These are phyloP conservation scores for Polia nebulosa DNA, from an alignment of 2,888 invertebrate genomes.

Conservation along the genomic window DNA sequence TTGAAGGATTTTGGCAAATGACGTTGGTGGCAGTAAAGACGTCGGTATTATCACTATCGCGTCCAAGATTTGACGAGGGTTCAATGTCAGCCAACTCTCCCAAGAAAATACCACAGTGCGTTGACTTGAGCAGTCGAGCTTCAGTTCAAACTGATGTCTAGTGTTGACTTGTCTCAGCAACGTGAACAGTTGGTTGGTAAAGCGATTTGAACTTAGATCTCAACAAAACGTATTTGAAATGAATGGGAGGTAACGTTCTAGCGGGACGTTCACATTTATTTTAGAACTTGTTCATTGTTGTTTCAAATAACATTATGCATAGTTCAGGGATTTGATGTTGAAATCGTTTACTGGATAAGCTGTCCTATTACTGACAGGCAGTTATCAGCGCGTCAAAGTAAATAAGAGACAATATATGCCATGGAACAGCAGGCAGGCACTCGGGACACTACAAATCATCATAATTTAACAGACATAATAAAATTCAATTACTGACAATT, in stretches of 20 bases:
- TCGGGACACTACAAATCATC: not conserved
- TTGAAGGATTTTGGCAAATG: constrained; percentile 69
- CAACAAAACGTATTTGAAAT: constrained; percentile 62
- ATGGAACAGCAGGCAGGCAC: not conserved
- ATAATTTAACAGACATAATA: not conserved
- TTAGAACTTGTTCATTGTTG: constrained; percentile 31
- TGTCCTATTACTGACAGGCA: not conserved
- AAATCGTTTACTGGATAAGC: constrained; percentile 7
- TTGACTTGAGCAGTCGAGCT: constrained; percentile 71
- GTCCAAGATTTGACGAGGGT: constrained; percentile 75
- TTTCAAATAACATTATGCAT: constrained; percentile 19
- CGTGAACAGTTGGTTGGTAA: constrained; percentile 55
- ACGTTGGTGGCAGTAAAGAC: constrained; percentile 80
- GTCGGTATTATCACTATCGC: constrained; percentile 77
- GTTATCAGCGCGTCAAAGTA: not conserved
- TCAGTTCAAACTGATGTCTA: constrained; percentile 45
- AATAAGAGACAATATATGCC: not conserved
- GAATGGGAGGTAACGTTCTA: constrained; percentile 59
- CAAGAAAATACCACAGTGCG: constrained; percentile 72
- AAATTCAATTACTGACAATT: constrained; percentile 7
- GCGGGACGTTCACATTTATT: constrained; percentile 58
- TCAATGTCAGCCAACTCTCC: constrained; percentile 66
- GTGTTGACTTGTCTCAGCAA: constrained; percentile 64
- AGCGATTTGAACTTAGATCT: constrained; percentile 72
- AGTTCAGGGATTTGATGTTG: constrained; percentile 18